Percentiles rank a stretch among this genome's conserved stretches.
phyloP scores from a whole-genome alignment of 1,140 invertebrate genomes.

The Frieseomelitta varia region DNA sequence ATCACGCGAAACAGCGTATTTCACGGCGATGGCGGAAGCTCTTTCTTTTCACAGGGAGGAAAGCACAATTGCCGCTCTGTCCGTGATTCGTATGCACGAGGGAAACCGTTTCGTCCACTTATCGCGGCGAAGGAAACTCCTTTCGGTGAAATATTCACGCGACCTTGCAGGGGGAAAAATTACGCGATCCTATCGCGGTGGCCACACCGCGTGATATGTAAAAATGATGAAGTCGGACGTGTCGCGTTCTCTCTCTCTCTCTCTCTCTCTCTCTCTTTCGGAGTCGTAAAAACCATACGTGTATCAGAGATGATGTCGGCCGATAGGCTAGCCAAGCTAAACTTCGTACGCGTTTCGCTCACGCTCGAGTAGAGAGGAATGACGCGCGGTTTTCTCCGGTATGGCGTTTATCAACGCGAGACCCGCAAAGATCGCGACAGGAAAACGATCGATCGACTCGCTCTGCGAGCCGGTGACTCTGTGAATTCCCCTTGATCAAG shows the following conservation, averaged over 20 bases:
- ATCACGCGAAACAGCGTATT: not conserved
- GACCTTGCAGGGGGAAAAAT: constrained; percentile 16
- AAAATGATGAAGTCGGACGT: constrained; percentile 39
- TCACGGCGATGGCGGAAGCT: not conserved
- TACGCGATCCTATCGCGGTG: constrained; percentile 35
- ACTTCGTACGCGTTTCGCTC: not conserved
- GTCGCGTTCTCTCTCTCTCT: not conserved
- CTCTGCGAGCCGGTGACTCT: not conserved
- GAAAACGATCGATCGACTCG: constrained; percentile 21
- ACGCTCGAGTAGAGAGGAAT: not conserved
- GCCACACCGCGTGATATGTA: constrained; percentile 19
- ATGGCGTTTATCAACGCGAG: constrained; percentile 16
- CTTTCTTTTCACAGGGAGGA: not conserved
- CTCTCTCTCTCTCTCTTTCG: too few species aligned
- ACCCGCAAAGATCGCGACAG: not conserved
- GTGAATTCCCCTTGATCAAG: constrained; percentile 10
- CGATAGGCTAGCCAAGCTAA: not conserved
- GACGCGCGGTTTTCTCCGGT: constrained; percentile 9
- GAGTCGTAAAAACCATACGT: constrained; percentile 32
- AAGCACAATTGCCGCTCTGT: not conserved
- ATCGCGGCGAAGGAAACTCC: constrained; percentile 26
- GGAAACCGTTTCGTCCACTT: constrained; percentile 25
- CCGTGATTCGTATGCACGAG: constrained; percentile 17
- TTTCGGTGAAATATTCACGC: constrained; percentile 41
- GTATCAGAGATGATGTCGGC: constrained; percentile 28